Conservation (phyloP, 2,888 invertebrate species). For the Caenorhabditis virilis region DNA sequence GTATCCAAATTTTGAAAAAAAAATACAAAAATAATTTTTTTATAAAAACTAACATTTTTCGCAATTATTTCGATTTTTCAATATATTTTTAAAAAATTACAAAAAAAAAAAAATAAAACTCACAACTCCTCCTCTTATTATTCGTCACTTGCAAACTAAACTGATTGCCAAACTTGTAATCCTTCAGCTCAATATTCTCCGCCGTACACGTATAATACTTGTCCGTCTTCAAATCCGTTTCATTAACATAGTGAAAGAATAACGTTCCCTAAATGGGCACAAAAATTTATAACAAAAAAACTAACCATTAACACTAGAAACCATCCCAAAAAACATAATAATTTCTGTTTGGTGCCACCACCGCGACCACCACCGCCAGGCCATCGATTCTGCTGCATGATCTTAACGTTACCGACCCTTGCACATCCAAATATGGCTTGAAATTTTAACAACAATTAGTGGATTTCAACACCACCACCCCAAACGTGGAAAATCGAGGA, state of each 20-base stretch:
- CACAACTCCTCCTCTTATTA: constrained; percentile 51
- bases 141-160: constrained; percentile 58
- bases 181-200: constrained; percentile 68
- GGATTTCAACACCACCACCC: too few species aligned
- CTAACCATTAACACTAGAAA: constrained; percentile 31
- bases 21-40: too few species aligned
- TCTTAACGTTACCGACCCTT: too few species aligned
- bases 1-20: too few species aligned
- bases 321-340: too few species aligned
- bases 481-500: too few species aligned
- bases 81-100: too few species aligned
- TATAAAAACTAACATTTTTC: too few species aligned
- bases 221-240: constrained; percentile 65
- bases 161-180: constrained; percentile 68
- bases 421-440: too few species aligned
- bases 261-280: constrained; percentile 65
- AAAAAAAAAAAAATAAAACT: constrained; percentile 23
- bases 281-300: constrained; percentile 21
- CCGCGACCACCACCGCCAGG: background rate
- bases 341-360: too few species aligned
- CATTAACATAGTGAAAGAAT: constrained; percentile 68
- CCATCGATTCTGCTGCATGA: background rate
- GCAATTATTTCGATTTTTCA: too few species aligned
- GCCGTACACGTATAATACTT: constrained; percentile 68
- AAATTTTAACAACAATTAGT: too few species aligned